Conservation (phyloP, 2,797 vertebrate species). For the Harpagifer antarcticus region DNA sequence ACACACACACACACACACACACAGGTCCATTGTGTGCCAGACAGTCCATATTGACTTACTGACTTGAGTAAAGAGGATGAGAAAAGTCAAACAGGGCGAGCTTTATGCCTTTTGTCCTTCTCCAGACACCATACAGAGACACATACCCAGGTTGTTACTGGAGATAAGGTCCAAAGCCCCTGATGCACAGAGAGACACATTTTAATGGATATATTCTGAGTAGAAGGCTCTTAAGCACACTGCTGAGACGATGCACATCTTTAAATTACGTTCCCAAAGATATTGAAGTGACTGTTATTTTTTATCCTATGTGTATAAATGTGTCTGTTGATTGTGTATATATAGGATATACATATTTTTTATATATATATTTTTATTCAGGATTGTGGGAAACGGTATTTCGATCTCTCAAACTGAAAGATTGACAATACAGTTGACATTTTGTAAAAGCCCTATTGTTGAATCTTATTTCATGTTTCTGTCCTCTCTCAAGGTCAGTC, state of each 20-base stretch:
- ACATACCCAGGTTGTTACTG: constrained; percentile 43
- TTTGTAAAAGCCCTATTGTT: too few relatives aligned
- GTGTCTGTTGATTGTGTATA: too few relatives aligned
- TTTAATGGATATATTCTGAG: background rate
- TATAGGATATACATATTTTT: too few relatives aligned
- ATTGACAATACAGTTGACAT: too few relatives aligned
- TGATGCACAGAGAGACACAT: background rate
- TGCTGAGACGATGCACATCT: background rate
- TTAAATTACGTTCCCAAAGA: too few relatives aligned
- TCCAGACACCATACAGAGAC: constrained; percentile 61
- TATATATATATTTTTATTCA: too few relatives aligned
- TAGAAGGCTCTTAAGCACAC: background rate
- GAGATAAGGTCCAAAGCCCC: constrained; percentile 40
- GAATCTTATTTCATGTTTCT: constrained; percentile 28
- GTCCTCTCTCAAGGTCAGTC: constrained; percentile 80
- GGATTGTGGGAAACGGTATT: too few relatives aligned
- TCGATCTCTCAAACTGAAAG: too few relatives aligned
- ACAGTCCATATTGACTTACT: constrained; percentile 72
- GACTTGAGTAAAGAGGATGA: constrained; percentile 73
- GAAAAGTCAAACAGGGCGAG: constrained; percentile 70
- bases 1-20: constrained; percentile 12
- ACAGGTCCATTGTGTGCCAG: constrained; percentile 54
- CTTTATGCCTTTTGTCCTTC: constrained; percentile 74
- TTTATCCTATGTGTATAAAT: too few relatives aligned
- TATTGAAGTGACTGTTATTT: too few relatives aligned